Conservation (phyloP, 2,797 vertebrate species). For the Parauchenoglanis punctatus region DNA sequence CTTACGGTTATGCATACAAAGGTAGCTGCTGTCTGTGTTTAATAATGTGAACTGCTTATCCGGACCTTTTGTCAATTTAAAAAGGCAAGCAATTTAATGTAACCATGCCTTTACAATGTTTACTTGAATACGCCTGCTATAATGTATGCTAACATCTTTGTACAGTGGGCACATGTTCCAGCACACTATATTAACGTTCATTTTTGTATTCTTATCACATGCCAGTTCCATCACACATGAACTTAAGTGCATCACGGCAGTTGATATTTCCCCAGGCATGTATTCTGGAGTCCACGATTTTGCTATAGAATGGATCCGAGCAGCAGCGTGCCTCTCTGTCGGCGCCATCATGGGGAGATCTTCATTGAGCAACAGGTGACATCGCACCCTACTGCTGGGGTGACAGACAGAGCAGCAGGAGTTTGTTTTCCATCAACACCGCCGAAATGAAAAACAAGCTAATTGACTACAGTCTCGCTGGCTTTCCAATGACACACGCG, state of each 20-base stretch:
- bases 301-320: slow-evolving; percentile 9
- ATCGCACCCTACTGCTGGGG: slow-evolving; percentile 50
- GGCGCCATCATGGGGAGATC: slow-evolving; percentile 23
- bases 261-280: neutral
- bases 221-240: neutral
- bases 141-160: neutral
- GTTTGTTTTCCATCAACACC: slow-evolving; percentile 51
- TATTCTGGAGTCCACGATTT: neutral
- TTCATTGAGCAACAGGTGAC: slow-evolving; percentile 56
- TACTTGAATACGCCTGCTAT: neutral
- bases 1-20: neutral
- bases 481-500: slow-evolving; percentile 35
- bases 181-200: neutral
- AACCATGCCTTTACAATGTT: neutral
- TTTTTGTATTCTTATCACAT: neutral
- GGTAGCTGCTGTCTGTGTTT: neutral
- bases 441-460: slow-evolving; percentile 53
- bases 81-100: neutral
- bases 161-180: neutral
- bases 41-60: neutral
- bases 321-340: slow-evolving; percentile 15
- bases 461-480: slow-evolving; percentile 57
- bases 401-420: slow-evolving; percentile 55
- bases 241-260: neutral
- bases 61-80: no score